A percentile compares a stretch with the other conserved stretches of the same genome.
phyloP scores from a whole-genome alignment of 1,140 invertebrate species.

The Gryllus bimaculatus region DNA sequence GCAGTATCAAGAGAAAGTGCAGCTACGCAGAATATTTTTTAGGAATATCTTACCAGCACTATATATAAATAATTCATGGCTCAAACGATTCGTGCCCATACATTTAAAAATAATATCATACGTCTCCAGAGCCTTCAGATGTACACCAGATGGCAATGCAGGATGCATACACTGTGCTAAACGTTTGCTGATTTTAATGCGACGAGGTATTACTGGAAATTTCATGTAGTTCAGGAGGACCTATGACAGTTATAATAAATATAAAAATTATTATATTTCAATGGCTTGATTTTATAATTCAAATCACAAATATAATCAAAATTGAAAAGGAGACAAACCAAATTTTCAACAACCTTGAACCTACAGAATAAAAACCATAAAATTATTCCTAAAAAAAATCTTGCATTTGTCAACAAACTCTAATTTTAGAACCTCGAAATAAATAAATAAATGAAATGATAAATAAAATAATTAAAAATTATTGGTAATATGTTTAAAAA shows the following conservation, averaged over 20 bases:
- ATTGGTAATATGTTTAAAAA: too few species aligned
- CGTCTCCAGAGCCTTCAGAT: conserved; percentile 86
- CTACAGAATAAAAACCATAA: too few species aligned
- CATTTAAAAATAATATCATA: conserved; percentile 90
- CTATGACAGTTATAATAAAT: conserved; percentile 38
- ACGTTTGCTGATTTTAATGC: conserved; percentile 85
- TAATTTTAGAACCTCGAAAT: background rate
- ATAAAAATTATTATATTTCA: background rate
- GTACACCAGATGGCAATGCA: conserved; percentile 81
- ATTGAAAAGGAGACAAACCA: too few species aligned
- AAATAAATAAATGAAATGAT: background rate
- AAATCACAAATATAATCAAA: too few species aligned
- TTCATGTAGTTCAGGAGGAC: conserved; percentile 67
- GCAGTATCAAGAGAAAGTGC: too few species aligned
- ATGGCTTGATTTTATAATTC: too few species aligned
- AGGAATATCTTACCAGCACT: conserved; percentile 39
- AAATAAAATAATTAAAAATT: too few species aligned
- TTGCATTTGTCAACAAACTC: background rate
- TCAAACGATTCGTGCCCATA: conserved; percentile 73
- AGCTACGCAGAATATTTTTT: too few species aligned
- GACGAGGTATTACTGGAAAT: conserved; percentile 80
- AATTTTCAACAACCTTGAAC: too few species aligned
- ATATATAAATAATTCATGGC: conserved; percentile 81
- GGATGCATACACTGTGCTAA: conserved; percentile 94
- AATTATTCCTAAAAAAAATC: too few species aligned